Base-by-base conservation (phyloP, 2,113 vertebrate species). In the Petaurus breviceps region DNA sequence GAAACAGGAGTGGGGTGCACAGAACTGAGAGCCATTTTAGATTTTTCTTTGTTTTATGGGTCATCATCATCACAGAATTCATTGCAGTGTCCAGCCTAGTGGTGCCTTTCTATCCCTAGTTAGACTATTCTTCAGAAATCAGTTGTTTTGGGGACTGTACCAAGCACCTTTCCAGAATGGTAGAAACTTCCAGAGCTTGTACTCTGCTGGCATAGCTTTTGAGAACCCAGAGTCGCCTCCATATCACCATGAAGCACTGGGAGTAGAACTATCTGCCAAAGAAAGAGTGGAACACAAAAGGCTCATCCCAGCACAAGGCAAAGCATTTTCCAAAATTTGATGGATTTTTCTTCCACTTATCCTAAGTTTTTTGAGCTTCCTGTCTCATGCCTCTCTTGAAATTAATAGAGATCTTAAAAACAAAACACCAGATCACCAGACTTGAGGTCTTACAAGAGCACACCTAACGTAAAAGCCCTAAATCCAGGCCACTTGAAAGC, bases 271-370 rank as follows among this genome's bases (percentile, higher is more conserved):
- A 77, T 77, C 3, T n/a, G n/a, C n/a, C n/a, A n/a, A n/a, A 77
- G 61, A n/a, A 77, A 77, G 12, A n/a, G 37, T 37, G 4, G 37
- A 77, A n/a, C 3, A 77, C 37, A 77, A 77, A n/a, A n/a, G 61
- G 37, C n/a, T 84, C 68, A 84, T 84, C 19, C 94, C 57, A 25
- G 90, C 3, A 43, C 3, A 51, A 89, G 24, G 24, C 11, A 51
- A 37, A 6, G 51, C 23, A 22, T 14, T 4, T 8, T 2, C n/a
- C 49, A 51, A 0, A 0, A 0, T 16, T 28, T 4, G 0, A 84
- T 84, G 6, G 47, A 3, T 31, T 49, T 53, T 54, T 52, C 49
- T 93, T 46, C 90, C n/a, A 5, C 51, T 31, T 23, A 84, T 51
- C 28, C 19, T 28, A 26, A 84, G 0, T 7, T 90, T 89, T 43